A percentile compares a stretch with the other conserved stretches of the same genome.
Evolutionary conservation across 2,797 vertebrate genomes (phyloP).

Genomic region (Sarcophilus harrisii): DNA sequence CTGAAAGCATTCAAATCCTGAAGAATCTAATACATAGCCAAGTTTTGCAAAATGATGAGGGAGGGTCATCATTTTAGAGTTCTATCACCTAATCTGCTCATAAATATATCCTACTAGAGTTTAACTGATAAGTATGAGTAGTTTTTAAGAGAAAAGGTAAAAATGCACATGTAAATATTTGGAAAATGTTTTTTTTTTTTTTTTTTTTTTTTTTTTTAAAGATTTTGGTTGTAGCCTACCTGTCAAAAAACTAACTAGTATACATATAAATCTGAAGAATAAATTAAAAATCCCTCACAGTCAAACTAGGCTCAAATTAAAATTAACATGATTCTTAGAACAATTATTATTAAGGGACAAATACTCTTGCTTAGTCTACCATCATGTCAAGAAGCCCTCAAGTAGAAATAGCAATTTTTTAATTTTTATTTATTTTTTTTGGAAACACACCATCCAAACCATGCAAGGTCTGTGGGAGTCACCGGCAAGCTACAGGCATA

Average conservation of each 20-base stretch:
- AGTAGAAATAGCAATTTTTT: slow-evolving; percentile 35
- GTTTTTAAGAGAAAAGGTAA: neutral
- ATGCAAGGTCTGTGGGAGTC: slow-evolving; percentile 19
- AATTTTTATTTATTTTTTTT: neutral
- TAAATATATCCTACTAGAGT: neutral
- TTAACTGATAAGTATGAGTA: neutral
- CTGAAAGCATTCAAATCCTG: neutral
- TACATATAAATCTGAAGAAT: neutral
- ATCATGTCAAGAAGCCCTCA: neutral
- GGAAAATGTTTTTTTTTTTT: neutral
- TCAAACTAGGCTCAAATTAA: slow-evolving; percentile 21
- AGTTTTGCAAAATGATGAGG: neutral
- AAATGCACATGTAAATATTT: neutral
- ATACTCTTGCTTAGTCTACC: neutral
- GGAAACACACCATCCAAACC: neutral
- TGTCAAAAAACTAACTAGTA: neutral
- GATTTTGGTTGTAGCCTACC: neutral
- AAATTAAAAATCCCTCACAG: neutral
- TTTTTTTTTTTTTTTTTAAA: neutral
- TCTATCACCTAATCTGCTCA: neutral
- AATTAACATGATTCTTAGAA: slow-evolving; percentile 8
- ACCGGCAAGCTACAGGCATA: neutral
- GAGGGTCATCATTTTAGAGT: neutral
- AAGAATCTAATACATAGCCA: too few relatives aligned
- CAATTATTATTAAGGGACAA: slow-evolving; percentile 10